phyloP scores from a whole-genome alignment of 2,888 invertebrate species.

The Hirtodrosophila histrioides region DNA sequence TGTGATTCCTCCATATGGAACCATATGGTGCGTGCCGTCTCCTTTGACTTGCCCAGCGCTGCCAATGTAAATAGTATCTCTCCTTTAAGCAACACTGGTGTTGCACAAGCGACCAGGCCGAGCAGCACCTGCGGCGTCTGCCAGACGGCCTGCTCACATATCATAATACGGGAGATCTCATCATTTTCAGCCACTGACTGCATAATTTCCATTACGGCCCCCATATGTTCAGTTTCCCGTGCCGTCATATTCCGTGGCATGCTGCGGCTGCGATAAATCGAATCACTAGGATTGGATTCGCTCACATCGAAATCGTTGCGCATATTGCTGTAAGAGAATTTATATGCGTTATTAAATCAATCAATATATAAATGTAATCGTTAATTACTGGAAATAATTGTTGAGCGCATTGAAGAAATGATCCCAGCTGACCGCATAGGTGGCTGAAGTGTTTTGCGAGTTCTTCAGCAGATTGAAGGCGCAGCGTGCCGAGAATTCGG shows the following conservation, averaged over 20 bases:
- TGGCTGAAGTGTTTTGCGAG: conserved; percentile 85
- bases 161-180: conserved; percentile 90
- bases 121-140: conserved; percentile 87
- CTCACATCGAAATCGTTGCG: conserved; percentile 86
- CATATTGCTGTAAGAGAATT: conserved; percentile 86
- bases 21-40: conserved; percentile 93
- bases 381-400: conserved; percentile 87
- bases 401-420: conserved; percentile 93
- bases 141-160: conserved; percentile 96
- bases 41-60: conserved; percentile 91
- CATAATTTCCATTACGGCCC: conserved; percentile 91
- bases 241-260: conserved; percentile 89
- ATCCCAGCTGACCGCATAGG: conserved; percentile 90
- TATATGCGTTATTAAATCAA: too few relatives aligned
- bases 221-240: conserved; percentile 93
- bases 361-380: conserved; percentile 49
- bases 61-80: conserved; percentile 91
- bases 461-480: conserved; percentile 91
- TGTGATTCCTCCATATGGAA: conserved; percentile 93
- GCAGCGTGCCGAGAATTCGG: conserved; percentile 90
- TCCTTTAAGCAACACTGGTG: conserved; percentile 93
- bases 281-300: conserved; percentile 85
- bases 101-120: conserved; percentile 93
- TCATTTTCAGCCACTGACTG: conserved; percentile 91
- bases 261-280: conserved; percentile 86